Evolutionary conservation across 2,888 invertebrate species (phyloP).

Genomic region (Danaus chrysippus): DNA sequence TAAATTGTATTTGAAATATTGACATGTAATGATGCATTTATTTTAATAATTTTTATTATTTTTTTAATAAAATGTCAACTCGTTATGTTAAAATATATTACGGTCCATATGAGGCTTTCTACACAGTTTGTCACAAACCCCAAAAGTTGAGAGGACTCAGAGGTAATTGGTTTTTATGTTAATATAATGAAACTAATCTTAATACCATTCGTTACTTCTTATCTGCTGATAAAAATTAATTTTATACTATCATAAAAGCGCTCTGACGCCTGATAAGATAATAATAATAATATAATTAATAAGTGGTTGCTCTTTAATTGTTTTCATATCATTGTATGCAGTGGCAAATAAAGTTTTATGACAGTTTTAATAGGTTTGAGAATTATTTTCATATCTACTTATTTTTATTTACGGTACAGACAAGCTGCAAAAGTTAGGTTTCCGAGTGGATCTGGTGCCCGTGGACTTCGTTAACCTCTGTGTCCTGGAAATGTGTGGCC

Average conservation of each 20-base stretch:
- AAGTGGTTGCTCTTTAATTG: too few species aligned
- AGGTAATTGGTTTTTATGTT: constrained; percentile 41
- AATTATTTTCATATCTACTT: too few species aligned
- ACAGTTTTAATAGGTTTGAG: too few species aligned
- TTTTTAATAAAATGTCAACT: constrained; percentile 39
- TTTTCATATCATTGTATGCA: too few species aligned
- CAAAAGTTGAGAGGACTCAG: constrained; percentile 53
- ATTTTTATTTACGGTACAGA: constrained; percentile 39
- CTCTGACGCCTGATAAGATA: too few species aligned
- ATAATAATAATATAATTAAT: too few species aligned
- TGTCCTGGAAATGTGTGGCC: constrained; percentile 57
- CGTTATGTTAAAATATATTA: constrained; percentile 52
- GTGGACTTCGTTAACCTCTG: constrained; percentile 54
- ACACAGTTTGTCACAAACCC: constrained; percentile 50
- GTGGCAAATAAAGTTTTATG: too few species aligned
- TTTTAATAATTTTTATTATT: constrained; percentile 3
- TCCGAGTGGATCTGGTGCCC: constrained; percentile 50
- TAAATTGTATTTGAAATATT: too few species aligned
- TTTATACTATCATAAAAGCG: too few species aligned
- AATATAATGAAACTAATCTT: too few species aligned
- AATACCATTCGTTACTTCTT: too few species aligned
- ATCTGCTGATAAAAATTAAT: too few species aligned
- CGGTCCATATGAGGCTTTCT: constrained; percentile 53
- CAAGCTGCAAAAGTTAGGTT: constrained; percentile 52
- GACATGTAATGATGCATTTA: constrained; percentile 3